These are phyloP conservation scores for Agriotes lineatus DNA, from an alignment of 2,888 invertebrate species.

Conservation along the genomic window DNA sequence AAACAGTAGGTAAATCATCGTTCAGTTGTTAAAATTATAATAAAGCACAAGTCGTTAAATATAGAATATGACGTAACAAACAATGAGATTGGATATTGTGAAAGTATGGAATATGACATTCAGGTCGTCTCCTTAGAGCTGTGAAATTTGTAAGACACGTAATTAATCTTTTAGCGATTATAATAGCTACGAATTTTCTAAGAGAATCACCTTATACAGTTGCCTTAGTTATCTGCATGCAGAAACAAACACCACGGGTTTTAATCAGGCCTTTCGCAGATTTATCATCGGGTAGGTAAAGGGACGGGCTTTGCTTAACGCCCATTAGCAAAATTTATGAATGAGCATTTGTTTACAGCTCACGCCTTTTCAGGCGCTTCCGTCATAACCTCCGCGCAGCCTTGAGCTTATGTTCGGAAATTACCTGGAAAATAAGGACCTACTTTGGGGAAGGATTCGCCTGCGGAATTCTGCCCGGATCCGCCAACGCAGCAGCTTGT, in stretches of 20 bases:
- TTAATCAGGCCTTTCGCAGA: conserved; percentile 6
- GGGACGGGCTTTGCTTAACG: not conserved
- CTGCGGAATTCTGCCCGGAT: not conserved
- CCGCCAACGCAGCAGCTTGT: not conserved
- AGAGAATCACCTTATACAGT: not conserved
- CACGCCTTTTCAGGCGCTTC: not conserved
- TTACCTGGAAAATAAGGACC: not conserved
- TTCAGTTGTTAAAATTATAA: too few relatives aligned
- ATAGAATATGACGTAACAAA: too few relatives aligned
- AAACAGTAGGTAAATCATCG: too few relatives aligned
- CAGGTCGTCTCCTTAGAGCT: too few relatives aligned
- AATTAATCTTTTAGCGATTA: too few relatives aligned
- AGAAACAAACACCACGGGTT: not conserved
- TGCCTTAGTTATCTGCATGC: not conserved
- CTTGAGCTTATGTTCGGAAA: not conserved
- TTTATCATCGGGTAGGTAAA: not conserved
- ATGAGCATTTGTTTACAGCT: conserved; percentile 5
- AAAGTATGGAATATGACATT: too few relatives aligned
- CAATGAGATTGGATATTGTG: too few relatives aligned
- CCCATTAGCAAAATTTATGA: conserved; percentile 11
- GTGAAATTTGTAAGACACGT: too few relatives aligned
- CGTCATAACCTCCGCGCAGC: not conserved
- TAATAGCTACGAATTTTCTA: too few relatives aligned
- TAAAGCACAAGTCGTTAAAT: too few relatives aligned
- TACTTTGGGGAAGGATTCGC: not conserved